Conservation (phyloP, 2,888 invertebrate species). For the Dryococelus australis region DNA sequence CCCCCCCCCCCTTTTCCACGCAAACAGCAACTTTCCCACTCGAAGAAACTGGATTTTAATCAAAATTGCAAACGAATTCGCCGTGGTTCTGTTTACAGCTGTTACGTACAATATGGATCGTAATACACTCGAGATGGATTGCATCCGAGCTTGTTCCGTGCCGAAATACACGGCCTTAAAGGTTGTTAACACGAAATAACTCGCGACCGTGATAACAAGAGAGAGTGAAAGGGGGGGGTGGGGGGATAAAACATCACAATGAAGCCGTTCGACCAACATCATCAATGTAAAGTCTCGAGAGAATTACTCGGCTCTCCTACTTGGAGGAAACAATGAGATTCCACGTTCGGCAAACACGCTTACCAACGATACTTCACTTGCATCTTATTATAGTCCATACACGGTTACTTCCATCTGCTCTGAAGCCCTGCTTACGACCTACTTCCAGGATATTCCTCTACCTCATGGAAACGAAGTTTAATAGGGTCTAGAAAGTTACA, state of each 20-base stretch:
- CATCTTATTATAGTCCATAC: too few species aligned
- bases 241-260: too few species aligned
- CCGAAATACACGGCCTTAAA: background rate
- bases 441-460: too few species aligned
- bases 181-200: background rate
- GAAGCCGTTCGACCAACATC: background rate
- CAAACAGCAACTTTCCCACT: background rate
- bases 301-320: background rate
- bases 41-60: constrained; percentile 1
- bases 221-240: background rate
- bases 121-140: background rate
- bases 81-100: background rate
- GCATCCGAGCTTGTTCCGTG: background rate
- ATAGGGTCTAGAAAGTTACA: too few species aligned
- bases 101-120: background rate
- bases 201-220: background rate
- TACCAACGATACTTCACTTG: background rate
- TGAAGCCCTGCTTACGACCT: too few species aligned
- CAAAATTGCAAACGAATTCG: background rate
- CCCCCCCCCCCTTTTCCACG: background rate
- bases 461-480: too few species aligned
- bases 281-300: background rate
- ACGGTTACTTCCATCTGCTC: too few species aligned
- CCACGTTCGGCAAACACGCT: background rate
- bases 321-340: background rate